Conservation (phyloP, 2,888 invertebrate genomes). For the Bibio marci region DNA sequence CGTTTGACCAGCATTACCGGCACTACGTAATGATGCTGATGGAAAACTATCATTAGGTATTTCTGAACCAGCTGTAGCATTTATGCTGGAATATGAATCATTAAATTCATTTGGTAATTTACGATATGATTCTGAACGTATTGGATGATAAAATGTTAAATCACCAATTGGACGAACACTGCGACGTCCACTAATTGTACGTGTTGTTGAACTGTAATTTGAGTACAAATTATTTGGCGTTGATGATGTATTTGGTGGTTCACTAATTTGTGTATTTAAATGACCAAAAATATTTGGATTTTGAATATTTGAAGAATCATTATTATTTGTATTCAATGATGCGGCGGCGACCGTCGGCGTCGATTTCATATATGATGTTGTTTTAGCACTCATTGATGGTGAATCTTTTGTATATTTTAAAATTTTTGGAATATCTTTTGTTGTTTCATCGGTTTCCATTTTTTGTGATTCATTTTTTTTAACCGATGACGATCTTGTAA, state of each 20-base stretch:
- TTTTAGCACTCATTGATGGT: no score
- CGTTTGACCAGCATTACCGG: conserved; percentile 24
- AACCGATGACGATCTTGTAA: no score
- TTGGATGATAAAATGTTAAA: conserved; percentile 17
- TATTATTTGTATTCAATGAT: no score
- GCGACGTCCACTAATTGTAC: conserved; percentile 22
- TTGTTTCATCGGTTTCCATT: no score
- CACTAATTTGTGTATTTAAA: no score
- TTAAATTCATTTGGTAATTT: conserved; percentile 21
- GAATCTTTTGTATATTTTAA: no score
- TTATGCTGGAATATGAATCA: conserved; percentile 20
- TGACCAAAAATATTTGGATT: no score
- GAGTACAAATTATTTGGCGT: neutral
- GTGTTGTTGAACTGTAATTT: conserved; percentile 2
- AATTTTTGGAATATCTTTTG: no score
- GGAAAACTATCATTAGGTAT: conserved; percentile 18
- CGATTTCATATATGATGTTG: no score
- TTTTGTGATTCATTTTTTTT: no score
- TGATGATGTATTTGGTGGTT: neutral
- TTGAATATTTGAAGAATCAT: no score
- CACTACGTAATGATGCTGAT: conserved; percentile 21
- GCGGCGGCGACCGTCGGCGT: no score
- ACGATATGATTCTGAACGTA: conserved; percentile 18
- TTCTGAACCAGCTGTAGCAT: conserved; percentile 27
- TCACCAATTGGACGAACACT: conserved; percentile 19